Evolutionary conservation across 2,888 invertebrate genomes (phyloP), one percentile per base, ranked within the genome.

Genomic region (Arctia plantaginis): DNA sequence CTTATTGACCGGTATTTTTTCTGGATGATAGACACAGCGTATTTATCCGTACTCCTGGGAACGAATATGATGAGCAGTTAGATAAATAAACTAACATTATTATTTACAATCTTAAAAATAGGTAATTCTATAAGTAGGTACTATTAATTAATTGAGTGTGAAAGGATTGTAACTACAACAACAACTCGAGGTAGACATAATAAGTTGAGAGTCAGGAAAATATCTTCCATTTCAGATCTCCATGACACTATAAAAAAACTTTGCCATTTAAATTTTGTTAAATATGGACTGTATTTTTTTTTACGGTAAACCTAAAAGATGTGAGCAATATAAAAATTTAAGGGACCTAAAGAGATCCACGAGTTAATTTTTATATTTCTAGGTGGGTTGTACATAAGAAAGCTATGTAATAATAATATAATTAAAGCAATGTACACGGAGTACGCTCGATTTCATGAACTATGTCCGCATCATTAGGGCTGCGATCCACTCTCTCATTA

Each of bases 401-500:
- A 86, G 85, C 85, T 80, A 87, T 86, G 83, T 84, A 81, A 85
- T 86, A 84, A 84, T 87, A 86, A 89, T 88, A 84, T 87, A 86
- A 89, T 88, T 87, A 87, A 87, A 86, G 82, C 79, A 81, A 82
- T 82, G 82, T 82, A 84, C 83, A 82, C 71, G 71, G 76, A 79
- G 78, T 81, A 84, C 85, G 89, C 89, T 90, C 89, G 88, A 90
- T 90, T 89, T 90, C 90, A 90, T 89, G 85, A 89, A 87, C 91
- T 93, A 93, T 92, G 93, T 91, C 91, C 89, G 89, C 90, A 87
- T 92, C 91, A 92, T 93, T 92, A 93, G 87, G 90, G 86, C 89
- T 85, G 89, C 92, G 90, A 88, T 89, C 92, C 91, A 86, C 88
- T 88, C 88, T 78, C 90, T 92, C 92, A 94, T 94, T 94, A 94